A percentile compares a stretch with the other conserved stretches of the same genome.
Evolutionary conservation across 2,797 vertebrate genomes (phyloP).

Genomic region (Darevskia nairensis): DNA sequence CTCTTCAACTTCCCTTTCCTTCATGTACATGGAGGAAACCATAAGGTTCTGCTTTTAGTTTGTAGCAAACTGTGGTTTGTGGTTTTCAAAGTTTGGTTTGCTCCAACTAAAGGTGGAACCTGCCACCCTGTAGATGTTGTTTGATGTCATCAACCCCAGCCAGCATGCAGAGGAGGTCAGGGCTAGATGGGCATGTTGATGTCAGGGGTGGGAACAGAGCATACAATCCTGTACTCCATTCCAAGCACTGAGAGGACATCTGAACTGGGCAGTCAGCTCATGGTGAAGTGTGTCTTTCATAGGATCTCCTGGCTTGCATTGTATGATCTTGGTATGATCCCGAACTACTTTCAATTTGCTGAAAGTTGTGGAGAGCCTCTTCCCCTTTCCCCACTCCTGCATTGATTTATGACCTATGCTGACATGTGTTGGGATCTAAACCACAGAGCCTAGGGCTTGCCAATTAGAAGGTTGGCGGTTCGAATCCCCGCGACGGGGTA

Average conservation of each 20-base stretch:
- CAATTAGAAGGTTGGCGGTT: too few relatives aligned
- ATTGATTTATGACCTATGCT: neutral
- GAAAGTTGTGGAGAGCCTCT: neutral
- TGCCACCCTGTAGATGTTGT: neutral
- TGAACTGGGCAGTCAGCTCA: too few relatives aligned
- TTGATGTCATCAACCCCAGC: too few relatives aligned
- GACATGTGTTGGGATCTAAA: neutral
- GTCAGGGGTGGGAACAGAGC: neutral
- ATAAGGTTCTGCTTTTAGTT: neutral
- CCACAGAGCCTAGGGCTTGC: too few relatives aligned
- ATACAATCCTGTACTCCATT: neutral
- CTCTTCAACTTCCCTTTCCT: neutral
- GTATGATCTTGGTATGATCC: neutral
- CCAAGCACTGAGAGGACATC: neutral
- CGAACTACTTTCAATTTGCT: neutral
- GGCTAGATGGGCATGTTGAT: neutral
- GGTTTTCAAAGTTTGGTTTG: neutral
- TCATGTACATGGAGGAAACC: neutral
- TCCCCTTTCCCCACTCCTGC: neutral
- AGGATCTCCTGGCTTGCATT: neutral
- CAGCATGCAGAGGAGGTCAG: too few relatives aligned
- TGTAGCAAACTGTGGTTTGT: neutral
- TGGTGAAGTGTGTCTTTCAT: neutral
- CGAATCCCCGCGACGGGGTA: too few relatives aligned
- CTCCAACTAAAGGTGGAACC: neutral